Base-by-base conservation (phyloP, 2,888 invertebrate species). In the Noctua fimbriata region DNA sequence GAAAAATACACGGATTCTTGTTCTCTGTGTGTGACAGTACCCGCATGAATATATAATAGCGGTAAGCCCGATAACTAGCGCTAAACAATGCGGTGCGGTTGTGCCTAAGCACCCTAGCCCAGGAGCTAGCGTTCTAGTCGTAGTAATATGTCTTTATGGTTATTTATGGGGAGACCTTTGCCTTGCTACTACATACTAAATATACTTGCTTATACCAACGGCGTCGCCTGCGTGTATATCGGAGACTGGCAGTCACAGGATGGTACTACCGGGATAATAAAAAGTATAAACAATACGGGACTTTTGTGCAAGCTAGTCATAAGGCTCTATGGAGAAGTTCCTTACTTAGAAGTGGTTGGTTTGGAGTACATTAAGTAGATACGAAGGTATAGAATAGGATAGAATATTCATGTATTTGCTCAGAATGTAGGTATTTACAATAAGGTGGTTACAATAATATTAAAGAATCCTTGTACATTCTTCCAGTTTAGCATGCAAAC, bases 1-100 rank as follows among this genome's bases (percentile, higher is more conserved):
- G 18, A 60, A 58, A 14, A 14, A n/a, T 36, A 28, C 4, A 18
- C 21, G 32, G 18, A 21, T 36, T 21, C 63, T 32, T 4, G 4
- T 21, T 6, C 1, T 65, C 21, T 52, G 71, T 63, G 1, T 24
- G 24, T 2, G 76, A 69, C 73, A 69, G 87, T 87, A 81, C 76
- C 12, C 3, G 5, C 32, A 76, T 86, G 85, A 87, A 86, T 87
- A 81, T 76, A 69, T 76, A 44, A 86, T 87, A 44, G 70, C 44
- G 65, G 60, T 66, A 76, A 69, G 28, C 44, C 55, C 72, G 76
- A 75, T 74, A 74, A 49, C 69, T 21, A 58, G 78, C 73, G n/a
- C 69, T 73, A 60, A 79, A 81, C 73, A 71, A 60, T 60, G 47
- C 18, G 16, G 47, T 47, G 24, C 12, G 63, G 21, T 78, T 66